Evolutionary conservation across 2,888 invertebrate species (phyloP), one percentile per base, ranked within the genome.

Genomic region (Apoda limacodes): DNA sequence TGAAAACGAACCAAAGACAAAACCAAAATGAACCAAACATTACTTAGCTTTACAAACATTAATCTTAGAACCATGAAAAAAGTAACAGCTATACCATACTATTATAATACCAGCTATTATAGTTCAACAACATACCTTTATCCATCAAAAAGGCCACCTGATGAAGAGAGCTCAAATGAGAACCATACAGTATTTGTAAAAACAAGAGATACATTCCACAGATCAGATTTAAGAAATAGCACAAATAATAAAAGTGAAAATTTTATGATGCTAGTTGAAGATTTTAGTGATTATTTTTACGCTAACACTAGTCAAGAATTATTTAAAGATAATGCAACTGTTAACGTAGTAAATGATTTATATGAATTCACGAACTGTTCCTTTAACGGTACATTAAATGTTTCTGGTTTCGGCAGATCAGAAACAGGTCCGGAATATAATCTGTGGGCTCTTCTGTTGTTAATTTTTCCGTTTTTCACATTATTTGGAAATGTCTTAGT

Each of bases 401-500:
- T 80, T 31, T 76, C 82, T 2, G 84, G 84, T 56, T 76, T 72
- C 38, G 17, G 17, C 25, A 52, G 52, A 20, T 43, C 50, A 11
- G 59, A 60, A 9, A 45, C 55, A 4, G 45, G 45, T 25, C 75
- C 74, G 28, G 83, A 85, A 40, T 88, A 88, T 55, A 93, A 92
- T 70, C 89, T 90, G 63, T 93, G 93, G 93, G 93, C 93, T 46
- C 75, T 94, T 42, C 88, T 93, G 45, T 80, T 98, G 40, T 83
- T 96, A 53, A 83, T 97, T 46, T 95, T 98, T 59, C 97, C 98
- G 21, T 84, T 94, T 52, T 84, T 95, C 52, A 98, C 98, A 17
- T 85, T 98, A 37, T 96, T 98, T 69, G 98, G 99, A 38, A 99
- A 99, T 75, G 92, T 97, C 42, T 84, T 98, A 52, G 98, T 98